Evolutionary conservation across 2,888 invertebrate genomes (phyloP).

Genomic region (Leucania comma): DNA sequence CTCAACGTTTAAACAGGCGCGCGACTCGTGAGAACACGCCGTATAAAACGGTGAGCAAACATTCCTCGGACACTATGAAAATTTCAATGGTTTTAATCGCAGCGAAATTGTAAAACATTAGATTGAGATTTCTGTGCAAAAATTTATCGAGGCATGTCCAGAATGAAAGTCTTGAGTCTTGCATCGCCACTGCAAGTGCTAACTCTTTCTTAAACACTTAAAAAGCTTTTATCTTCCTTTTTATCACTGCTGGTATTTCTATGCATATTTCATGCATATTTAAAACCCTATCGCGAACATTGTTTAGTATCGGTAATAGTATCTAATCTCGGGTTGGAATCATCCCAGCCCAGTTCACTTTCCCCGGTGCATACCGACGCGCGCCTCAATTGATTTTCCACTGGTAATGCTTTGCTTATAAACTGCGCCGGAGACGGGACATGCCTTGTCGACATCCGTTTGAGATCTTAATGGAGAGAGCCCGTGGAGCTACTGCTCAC

Average conservation of each 20-base stretch:
- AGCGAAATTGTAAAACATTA: slow-evolving; percentile 45
- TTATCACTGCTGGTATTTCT: slow-evolving; percentile 32
- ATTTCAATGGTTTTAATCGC: slow-evolving; percentile 60
- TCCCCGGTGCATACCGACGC: slow-evolving; percentile 66
- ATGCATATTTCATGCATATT: slow-evolving; percentile 43
- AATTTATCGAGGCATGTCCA: slow-evolving; percentile 4
- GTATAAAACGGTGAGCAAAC: slow-evolving; percentile 75
- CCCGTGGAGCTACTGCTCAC: slow-evolving; percentile 65
- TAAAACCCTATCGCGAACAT: slow-evolving; percentile 44
- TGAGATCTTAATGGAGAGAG: slow-evolving; percentile 70
- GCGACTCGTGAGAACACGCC: slow-evolving; percentile 83
- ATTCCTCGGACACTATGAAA: slow-evolving; percentile 68
- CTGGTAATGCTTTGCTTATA: slow-evolving; percentile 63
- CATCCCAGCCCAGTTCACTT: slow-evolving; percentile 64
- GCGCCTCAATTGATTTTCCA: slow-evolving; percentile 71
- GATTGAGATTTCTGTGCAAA: slow-evolving; percentile 39
- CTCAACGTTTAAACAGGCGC: slow-evolving; percentile 76
- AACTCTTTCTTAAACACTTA: slow-evolving; percentile 14
- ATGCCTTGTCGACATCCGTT: slow-evolving; percentile 65
- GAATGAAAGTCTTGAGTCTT: slow-evolving; percentile 4
- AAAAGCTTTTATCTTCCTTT: slow-evolving; percentile 25
- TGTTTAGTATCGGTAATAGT: slow-evolving; percentile 56
- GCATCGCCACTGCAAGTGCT: neutral
- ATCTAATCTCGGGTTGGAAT: slow-evolving; percentile 59
- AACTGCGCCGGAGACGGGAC: slow-evolving; percentile 63